Evolutionary conservation across 2,888 invertebrate genomes (phyloP), one percentile per base, ranked within the genome.

Genomic region (Napeogenes inachia): DNA sequence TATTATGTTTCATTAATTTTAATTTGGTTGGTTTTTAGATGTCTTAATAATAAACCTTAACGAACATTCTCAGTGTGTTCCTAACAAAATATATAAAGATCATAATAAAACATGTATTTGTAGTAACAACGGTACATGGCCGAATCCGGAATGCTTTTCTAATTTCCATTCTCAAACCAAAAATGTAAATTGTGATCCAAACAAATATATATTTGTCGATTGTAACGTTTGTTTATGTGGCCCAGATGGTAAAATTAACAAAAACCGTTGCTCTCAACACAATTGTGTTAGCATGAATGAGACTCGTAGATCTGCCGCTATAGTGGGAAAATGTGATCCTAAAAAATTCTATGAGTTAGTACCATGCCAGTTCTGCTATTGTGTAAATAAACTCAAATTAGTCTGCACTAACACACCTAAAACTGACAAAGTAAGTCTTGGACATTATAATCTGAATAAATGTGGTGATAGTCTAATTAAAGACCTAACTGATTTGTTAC

Each of bases 291-390:
- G 30, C 4, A 4, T 32, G 4, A 46, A 12, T 35, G 38, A 35
- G 30, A 63, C 62, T 13, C 67, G 70, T 5, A 73, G 74, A 61
- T 65, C 64, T 10, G 32, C 45, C 2, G 58, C 64, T 2, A 67
- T 80, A 13, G 74, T 75, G 45, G 80, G 77, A 0, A 78, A 70
- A 5, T 88, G 88, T 61, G 68, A 76, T 63, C 61, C 74, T 0
- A 75, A 75, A 2, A 79, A 70, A 57, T 88, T 87, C 86, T 88
- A 87, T 58, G 81, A 85, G 0, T 57, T 84, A 55, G 79, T 77
- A 0, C 79, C 82, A 2, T 88, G 88, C 33, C 85, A 85, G 64
- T 78, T 85, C 42, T 88, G 88, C 63, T 85, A 73, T 65, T 88
- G 88, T 50, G 62, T 79, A 2, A 75, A 76, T 8, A 70, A 75